Evolutionary conservation across 2,797 vertebrate genomes (phyloP).

Genomic region (Delichon dasypus): DNA sequence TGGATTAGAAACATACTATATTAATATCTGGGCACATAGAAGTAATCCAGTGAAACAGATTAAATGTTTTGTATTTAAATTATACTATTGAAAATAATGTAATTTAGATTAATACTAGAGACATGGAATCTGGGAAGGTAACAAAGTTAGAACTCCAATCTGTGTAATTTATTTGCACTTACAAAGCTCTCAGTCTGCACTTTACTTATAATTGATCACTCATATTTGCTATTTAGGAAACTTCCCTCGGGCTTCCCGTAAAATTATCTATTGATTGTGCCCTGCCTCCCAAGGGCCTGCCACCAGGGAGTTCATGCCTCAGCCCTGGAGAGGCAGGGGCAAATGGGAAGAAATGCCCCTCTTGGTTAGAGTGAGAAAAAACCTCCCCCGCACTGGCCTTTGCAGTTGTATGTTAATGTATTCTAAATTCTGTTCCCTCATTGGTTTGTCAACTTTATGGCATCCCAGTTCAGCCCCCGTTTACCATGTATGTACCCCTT

Average conservation of each 20-base stretch:
- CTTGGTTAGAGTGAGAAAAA: too few relatives aligned
- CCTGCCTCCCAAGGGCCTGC: too few relatives aligned
- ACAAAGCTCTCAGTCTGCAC: neutral
- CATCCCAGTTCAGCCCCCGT: too few relatives aligned
- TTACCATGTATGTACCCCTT: too few relatives aligned
- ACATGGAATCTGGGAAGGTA: neutral
- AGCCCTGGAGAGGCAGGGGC: too few relatives aligned
- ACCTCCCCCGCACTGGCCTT: too few relatives aligned
- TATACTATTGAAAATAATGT: neutral
- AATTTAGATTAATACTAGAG: constrained; percentile 10
- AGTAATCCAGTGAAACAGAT: neutral
- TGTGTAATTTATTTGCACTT: constrained; percentile 42
- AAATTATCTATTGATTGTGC: neutral
- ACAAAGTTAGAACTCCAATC: constrained; percentile 9
- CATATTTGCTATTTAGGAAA: constrained; percentile 27
- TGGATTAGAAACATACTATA: neutral
- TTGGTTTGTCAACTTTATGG: too few relatives aligned
- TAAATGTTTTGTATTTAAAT: neutral
- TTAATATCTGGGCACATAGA: neutral
- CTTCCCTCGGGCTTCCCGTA: constrained; percentile 9
- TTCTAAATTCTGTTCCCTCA: too few relatives aligned
- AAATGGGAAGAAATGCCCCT: too few relatives aligned
- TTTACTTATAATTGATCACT: constrained; percentile 34
- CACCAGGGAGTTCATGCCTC: too few relatives aligned
- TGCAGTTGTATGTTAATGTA: too few relatives aligned